Evolutionary conservation across 1,140 invertebrate species (phyloP).

Genomic region (Calliphora vicina): DNA sequence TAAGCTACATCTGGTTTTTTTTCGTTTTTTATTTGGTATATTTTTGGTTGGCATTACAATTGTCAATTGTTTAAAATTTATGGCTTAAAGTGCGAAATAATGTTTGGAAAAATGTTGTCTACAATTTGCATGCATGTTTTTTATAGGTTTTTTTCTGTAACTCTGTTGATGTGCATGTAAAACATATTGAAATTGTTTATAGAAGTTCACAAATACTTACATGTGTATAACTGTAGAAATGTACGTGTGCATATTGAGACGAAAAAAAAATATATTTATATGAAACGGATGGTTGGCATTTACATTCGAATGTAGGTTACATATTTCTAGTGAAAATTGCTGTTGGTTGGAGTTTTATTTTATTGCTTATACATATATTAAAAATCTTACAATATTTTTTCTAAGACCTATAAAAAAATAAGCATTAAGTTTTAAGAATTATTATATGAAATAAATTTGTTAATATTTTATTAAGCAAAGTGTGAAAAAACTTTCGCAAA

Average conservation of each 20-base stretch:
- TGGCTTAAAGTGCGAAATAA: slow-evolving; percentile 31
- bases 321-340: slow-evolving; percentile 20
- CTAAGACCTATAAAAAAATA: no score
- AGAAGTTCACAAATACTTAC: background rate
- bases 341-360: background rate
- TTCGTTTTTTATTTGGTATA: background rate
- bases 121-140: slow-evolving; percentile 4
- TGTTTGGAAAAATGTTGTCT: slow-evolving; percentile 18
- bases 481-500: no score
- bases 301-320: slow-evolving; percentile 18
- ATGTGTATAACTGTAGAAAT: background rate
- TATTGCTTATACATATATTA: background rate
- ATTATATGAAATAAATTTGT: no score
- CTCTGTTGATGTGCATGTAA: background rate
- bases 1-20: background rate
- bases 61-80: slow-evolving; percentile 35
- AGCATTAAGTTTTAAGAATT: no score
- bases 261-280: background rate
- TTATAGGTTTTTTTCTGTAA: background rate
- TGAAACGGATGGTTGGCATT: background rate
- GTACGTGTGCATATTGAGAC: no score
- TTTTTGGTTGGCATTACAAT: slow-evolving; percentile 22
- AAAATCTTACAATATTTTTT: no score
- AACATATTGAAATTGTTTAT: background rate
- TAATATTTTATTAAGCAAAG: no score